Conservation (phyloP, 2,113 vertebrate genomes). For the Python bivittatus region DNA sequence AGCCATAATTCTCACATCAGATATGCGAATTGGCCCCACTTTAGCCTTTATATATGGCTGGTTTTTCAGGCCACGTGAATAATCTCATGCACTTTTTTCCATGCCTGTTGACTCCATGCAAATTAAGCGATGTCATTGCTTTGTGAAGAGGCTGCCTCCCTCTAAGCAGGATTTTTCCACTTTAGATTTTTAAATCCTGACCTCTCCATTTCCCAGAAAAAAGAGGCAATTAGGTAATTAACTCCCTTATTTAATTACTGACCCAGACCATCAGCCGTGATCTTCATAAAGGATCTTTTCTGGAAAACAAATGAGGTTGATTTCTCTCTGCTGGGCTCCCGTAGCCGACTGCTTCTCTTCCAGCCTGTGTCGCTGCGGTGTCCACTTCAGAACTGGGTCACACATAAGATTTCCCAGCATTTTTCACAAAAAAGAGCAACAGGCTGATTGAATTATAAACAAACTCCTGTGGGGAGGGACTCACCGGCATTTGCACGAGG, state of each 20-base stretch:
- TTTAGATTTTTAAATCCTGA: background rate
- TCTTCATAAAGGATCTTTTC: background rate
- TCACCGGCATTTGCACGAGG: background rate
- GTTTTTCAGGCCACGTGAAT: background rate
- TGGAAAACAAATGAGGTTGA: background rate
- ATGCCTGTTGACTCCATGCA: rapidly evolving
- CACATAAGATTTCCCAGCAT: background rate
- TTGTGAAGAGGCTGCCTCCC: background rate
- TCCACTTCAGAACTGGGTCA: slow-evolving; percentile 1
- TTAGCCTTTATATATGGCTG: too few relatives aligned
- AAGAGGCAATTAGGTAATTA: slow-evolving; percentile 6
- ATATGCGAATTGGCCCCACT: background rate
- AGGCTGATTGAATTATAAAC: background rate
- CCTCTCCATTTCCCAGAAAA: slow-evolving; percentile 2
- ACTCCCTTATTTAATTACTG: slow-evolving; percentile 10
- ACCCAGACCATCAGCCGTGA: background rate
- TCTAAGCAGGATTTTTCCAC: background rate
- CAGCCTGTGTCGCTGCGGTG: background rate
- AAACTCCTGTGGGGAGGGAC: background rate
- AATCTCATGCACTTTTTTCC: background rate
- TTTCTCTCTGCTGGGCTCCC: background rate
- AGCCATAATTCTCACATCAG: background rate
- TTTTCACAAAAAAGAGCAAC: background rate
- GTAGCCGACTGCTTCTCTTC: background rate
- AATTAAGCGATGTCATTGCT: background rate